Base-by-base conservation (phyloP, 1,140 invertebrate genomes). In the Vollenhovia emeryi region DNA sequence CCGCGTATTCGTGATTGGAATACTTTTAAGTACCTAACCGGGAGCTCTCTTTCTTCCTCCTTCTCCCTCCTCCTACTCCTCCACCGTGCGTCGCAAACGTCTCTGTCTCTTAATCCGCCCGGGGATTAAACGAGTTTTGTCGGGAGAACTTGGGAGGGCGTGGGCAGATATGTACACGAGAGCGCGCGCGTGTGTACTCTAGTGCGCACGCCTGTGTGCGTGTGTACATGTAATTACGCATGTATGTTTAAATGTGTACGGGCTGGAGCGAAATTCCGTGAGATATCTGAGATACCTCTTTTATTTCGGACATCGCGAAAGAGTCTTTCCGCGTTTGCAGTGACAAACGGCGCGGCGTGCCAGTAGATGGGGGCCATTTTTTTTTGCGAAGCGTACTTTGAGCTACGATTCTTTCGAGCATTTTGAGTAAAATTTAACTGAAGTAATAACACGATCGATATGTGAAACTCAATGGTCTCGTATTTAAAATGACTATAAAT, bases 71-170 rank as follows among this genome's bases (percentile, higher is more conserved):
- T 8, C 3, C 57, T 40, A n/a, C 43, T 15, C 8, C 11, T 8
- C 3, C 57, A n/a, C n/a, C n/a, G n/a, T 40, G 3, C 9, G 45
- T 80, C 71, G 69, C 78, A 68, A n/a, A 89, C 30, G 87, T 91
- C 87, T 86, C 87, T 90, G 90, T 84, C 91, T 92, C 87, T 93
- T 93, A 92, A 92, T 92, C 92, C 90, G 76, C 84, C 73, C 52
- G 86, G 86, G 90, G 89, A 93, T 93, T 93, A 92, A 92, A 93
- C 90, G 89, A 93, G 91, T 92, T 93, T 92, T 85, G 89, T 85
- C 73, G 87, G 88, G 84, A 87, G 84, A 92, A 93, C 85, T 92
- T 86, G 88, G 86, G n/a, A n/a, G 66, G 83, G 62, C 84, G 73
- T 52, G 50, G 48, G 59, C 69, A 43, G 15, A n/a, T n/a, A n/a